Base-by-base conservation (phyloP, 2,797 vertebrate genomes). In the Ptychobarbus kaznakovi region DNA sequence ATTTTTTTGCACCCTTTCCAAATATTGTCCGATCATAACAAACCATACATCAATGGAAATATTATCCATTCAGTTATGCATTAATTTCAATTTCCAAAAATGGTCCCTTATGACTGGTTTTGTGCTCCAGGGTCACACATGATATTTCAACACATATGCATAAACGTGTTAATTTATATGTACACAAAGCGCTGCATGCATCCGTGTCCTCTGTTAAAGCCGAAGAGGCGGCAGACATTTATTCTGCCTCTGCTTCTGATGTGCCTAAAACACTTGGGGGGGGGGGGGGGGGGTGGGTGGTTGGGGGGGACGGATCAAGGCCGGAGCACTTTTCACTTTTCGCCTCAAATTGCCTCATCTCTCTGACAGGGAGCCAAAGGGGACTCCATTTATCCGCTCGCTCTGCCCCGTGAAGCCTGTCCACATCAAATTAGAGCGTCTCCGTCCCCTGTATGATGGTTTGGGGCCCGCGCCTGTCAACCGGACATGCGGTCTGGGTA, bases 391-490 rank as follows among this genome's bases (percentile, higher is more conserved):
- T 96, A 96, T 91, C 94, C 90, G 94, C 94, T 93, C 89, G 89
- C 93, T 96, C 94, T 93, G 94, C 95, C 93, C 96, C 94, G 95
- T 96, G 95, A 96, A 96, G 96, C 96, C 96, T 96, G 96, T 97
- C 97, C 96, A 96, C 96, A 96, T 97, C 96, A 97, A 97, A 98
- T 99, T 97, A 98, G 95, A 96, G 96, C 93, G 91, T 96, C 96
- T 96, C 96, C 94, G 96, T 96, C 96, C 97, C 97, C 97, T 96
- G 96, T 94, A 97, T 65, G 63, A 65, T 15, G 63, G 63, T 65
- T 32, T 65, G 63, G 63, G 63, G 28, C 96, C 96, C 96, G 97
- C 96, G 96, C 97, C 97, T 98, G 98, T 99, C 97, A 99, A 96
- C 95, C 94, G 96, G 97, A 97, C 93, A 95, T 94, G 95, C 96